Conservation (phyloP, 2,888 invertebrate species). For the Eremobia ochroleuca region DNA sequence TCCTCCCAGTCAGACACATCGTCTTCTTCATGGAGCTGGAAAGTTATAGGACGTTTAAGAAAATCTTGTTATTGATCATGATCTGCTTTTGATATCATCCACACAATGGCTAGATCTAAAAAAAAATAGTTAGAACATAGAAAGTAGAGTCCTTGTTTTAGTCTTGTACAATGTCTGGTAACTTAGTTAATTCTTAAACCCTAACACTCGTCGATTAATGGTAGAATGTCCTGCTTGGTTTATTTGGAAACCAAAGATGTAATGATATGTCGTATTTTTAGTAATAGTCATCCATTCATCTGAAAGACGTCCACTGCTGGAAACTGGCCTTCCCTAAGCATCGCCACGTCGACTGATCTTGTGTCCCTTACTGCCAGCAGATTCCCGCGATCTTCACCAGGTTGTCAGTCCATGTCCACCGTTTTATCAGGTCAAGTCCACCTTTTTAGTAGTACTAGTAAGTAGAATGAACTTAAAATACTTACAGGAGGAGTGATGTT, state of each 20-base stretch:
- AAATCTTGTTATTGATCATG: not conserved
- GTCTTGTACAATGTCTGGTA: not conserved
- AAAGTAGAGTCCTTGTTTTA: not conserved
- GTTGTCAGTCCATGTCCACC: not conserved
- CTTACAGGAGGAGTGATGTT: conserved; percentile 87
- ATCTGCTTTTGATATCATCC: not conserved
- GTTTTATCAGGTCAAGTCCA: not conserved
- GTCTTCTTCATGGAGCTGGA: conserved; percentile 85
- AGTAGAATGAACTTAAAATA: conserved; percentile 22
- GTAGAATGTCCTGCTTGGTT: not conserved
- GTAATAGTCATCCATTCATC: not conserved
- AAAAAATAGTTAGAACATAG: not conserved
- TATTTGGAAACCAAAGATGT: not conserved
- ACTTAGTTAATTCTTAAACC: not conserved
- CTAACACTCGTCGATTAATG: not conserved
- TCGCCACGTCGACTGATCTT: rapidly evolving
- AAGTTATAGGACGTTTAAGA: not conserved
- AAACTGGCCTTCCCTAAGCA: too few relatives aligned
- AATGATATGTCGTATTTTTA: not conserved
- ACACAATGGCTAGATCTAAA: not conserved
- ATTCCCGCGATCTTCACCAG: not conserved
- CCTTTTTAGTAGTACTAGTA: not conserved
- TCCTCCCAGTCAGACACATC: conserved; percentile 88
- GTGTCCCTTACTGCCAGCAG: too few relatives aligned
- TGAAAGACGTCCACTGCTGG: not conserved